Percentiles rank a stretch among this genome's conserved stretches.
Conservation (phyloP, 2,888 invertebrate species). For the Cinara cedri region DNA sequence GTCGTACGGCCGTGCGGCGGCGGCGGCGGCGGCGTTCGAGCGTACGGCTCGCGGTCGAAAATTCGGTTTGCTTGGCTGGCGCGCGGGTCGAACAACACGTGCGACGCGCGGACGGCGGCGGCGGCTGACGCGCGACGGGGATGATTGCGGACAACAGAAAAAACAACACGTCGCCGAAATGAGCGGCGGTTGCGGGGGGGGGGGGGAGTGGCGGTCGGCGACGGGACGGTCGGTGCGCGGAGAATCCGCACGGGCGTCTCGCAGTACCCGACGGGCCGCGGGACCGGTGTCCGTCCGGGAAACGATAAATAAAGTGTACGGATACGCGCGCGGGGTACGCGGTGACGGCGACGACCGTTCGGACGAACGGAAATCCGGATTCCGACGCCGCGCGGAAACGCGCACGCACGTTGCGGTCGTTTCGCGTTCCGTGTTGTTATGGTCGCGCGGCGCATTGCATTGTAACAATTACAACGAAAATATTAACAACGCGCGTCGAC, state of each 20-base stretch:
- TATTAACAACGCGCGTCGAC: not conserved
- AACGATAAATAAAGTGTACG: not conserved
- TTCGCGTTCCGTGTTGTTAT: not conserved
- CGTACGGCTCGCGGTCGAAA: not conserved
- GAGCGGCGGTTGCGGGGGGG: too few relatives aligned
- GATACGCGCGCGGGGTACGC: not conserved
- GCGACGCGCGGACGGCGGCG: too few relatives aligned
- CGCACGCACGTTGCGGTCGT: not conserved
- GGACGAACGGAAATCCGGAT: conserved; percentile 37
- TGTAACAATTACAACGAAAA: too few relatives aligned
- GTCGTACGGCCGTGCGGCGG: conserved; percentile 39
- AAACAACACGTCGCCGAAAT: too few relatives aligned
- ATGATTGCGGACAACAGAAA: too few relatives aligned
- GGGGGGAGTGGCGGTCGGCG: conserved; percentile 17
- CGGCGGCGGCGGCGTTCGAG: conserved; percentile 47
- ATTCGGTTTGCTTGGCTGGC: too few relatives aligned
- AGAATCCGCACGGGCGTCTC: too few relatives aligned
- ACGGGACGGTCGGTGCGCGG: not conserved
- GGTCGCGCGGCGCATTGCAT: too few relatives aligned
- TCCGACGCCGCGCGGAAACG: not conserved
- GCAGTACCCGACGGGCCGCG: too few relatives aligned
- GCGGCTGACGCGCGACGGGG: too few relatives aligned
- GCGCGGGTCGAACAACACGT: too few relatives aligned
- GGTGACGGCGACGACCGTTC: not conserved
- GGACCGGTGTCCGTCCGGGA: not conserved